Evolutionary conservation across 2,113 vertebrate species (phyloP), one percentile per base, ranked within the genome.

Genomic region (Glareola pratincola): DNA sequence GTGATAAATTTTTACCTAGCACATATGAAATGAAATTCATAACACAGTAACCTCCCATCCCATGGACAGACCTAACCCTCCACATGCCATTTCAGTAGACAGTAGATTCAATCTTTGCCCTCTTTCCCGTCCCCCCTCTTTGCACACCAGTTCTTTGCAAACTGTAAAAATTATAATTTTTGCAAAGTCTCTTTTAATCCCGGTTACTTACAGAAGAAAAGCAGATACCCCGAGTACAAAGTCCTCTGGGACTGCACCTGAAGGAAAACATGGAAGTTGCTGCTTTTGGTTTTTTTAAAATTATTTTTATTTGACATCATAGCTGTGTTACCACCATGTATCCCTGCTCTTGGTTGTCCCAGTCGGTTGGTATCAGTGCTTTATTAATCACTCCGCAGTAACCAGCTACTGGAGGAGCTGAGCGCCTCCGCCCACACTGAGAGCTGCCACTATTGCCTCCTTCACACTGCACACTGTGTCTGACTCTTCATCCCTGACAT

Each of bases 381-480:
- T 86, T 66, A 83, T 69, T 92, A 87, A 85, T 79, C 23, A 62
- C 39, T 37, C 62, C 79, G 56, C 84, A 83, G 93, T 62, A 76
- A 86, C n/a, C 43, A 64, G 83, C 71, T 83, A 36, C 57, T 54
- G 43, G 37, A 41, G 29, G 16, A 79, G 51, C 15, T 5, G 34
- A 53, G 18, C 0, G 1, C 41, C 47, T 72, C 79, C 0, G 14
- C 47, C 36, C 74, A 51, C 43, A 26, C n/a, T 73, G 48, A 59
- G 54, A 64, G 37, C 71, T 48, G 27, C 41, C 1, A 4, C 54
- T 72, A 27, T 51, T 48, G 13, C 53, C 48, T 51, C 57, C 78
- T 57, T 84, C 83, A 51, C n/a, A 32, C 39, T 78, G 62, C 1
- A 2, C 36, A 59, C 76, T 2, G 3, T 5, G 7, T 69, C 57